Evolutionary conservation across 2,797 vertebrate species (phyloP).

Genomic region (Esox masquinongy): DNA sequence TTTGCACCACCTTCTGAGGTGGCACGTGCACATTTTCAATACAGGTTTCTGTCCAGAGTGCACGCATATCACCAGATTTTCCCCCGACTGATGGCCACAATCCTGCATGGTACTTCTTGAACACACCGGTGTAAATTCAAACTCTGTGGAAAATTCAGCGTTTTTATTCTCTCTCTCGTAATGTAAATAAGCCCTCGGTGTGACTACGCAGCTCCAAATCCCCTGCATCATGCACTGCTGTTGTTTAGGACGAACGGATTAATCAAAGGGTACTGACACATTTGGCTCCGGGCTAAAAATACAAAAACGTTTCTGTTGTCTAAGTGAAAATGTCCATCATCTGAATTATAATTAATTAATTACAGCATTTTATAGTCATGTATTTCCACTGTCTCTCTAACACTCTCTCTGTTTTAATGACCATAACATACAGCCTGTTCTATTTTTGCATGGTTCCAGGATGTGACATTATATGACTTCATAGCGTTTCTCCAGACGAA

Average conservation of each 20-base stretch:
- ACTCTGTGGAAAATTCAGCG: too few relatives aligned
- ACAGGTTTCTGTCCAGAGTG: too few relatives aligned
- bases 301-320: conserved; percentile 2
- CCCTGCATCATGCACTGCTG: neutral
- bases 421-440: conserved; percentile 14
- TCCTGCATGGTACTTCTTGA: too few relatives aligned
- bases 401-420: neutral
- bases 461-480: conserved; percentile 32
- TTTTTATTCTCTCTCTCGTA: too few relatives aligned
- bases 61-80: too few relatives aligned
- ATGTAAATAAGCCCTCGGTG: neutral
- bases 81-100: too few relatives aligned
- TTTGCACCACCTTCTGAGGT: too few relatives aligned
- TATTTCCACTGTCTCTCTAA: neutral
- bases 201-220: neutral
- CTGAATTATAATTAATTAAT: neutral
- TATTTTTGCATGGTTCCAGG: conserved; percentile 24
- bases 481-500: conserved; percentile 1
- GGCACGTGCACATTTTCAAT: too few relatives aligned
- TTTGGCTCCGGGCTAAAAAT: neutral
- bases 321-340: conserved; percentile 3
- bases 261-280: conserved; percentile 33
- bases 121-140: too few relatives aligned
- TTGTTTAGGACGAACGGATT: conserved; percentile 18
- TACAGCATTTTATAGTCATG: neutral